Evolutionary conservation across 2,113 vertebrate species (phyloP), one percentile per base, ranked within the genome.

Genomic region (Nesospiza acunhae): DNA sequence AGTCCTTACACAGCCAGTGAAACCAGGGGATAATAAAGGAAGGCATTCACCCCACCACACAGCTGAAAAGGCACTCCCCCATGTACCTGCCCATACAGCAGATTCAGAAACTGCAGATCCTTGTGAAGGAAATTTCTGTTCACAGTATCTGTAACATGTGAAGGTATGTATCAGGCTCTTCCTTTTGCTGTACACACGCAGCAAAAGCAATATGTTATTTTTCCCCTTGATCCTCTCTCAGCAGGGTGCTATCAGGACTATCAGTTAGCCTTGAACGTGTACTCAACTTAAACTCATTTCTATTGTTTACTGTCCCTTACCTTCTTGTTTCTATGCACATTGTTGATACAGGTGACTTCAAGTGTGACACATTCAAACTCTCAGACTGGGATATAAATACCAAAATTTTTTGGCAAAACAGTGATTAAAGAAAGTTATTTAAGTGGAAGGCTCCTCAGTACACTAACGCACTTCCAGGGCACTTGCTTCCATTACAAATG

Each of bases 1-100:
- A 86, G 56, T 5, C 33, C 41, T 75, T 37, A 42, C 8, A 28
- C 5, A 88, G 42, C 2, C 17, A 31, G 1, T 15, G 68, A 78
- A 77, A 74, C 7, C n/a, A 56, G 26, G 4, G 19, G 8, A 68
- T 15, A 79, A 70, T 30, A 59, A 66, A 84, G 33, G 28, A 62
- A 74, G 46, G 41, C n/a, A 21, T 27, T 74, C 15, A 69, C 10
- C 5, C 23, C 26, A 67, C 7, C 6, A 12, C 0, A 0, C 17
- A 84, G 20, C 23, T 77, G 24, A 53, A 35, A 41, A 72, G 30
- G 26, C 42, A 27, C 33, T 77, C 47, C 55, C 55, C 44, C 66
- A 33, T 17, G 11, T 7, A 74, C 7, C 13, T 67, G 19, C 27
- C 50, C 33, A 82, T 12, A 41, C 3, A 60, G 24, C 6, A 39